phyloP scores from a whole-genome alignment of 2,113 vertebrate species.

The Laticauda colubrina region DNA sequence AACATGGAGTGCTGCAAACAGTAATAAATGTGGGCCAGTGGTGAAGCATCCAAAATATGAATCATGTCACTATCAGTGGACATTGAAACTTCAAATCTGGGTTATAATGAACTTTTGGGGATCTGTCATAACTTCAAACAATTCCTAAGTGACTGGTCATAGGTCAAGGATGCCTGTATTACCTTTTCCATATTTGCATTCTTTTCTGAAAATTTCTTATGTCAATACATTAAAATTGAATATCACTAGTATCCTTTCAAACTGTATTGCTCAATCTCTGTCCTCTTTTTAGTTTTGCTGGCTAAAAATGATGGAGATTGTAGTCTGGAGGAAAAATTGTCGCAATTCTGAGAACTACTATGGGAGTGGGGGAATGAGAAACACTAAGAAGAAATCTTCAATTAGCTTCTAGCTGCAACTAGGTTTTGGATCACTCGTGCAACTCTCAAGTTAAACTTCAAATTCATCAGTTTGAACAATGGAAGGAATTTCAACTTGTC shows the following conservation, averaged over 20 bases:
- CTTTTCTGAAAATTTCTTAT: background rate
- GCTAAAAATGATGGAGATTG: background rate
- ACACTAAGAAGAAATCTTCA: background rate
- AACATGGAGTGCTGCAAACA: background rate
- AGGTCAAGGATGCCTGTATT: background rate
- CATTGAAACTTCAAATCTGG: background rate
- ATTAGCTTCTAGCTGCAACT: background rate
- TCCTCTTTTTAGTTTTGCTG: background rate
- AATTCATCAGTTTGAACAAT: background rate
- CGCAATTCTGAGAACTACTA: background rate
- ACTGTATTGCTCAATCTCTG: background rate
- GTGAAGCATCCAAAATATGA: background rate
- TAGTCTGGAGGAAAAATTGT: background rate
- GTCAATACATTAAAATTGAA: background rate
- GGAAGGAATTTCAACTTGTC: conserved; percentile 30
- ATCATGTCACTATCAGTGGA: background rate
- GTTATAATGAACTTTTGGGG: background rate
- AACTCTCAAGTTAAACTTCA: background rate
- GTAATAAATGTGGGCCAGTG: background rate
- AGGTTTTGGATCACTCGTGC: conserved; percentile 1
- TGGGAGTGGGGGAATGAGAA: background rate
- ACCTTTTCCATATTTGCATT: background rate
- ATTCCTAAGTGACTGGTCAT: background rate
- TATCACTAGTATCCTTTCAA: background rate
- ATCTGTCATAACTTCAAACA: background rate